Evolutionary conservation across 2,113 vertebrate genomes (phyloP).

Genomic region (Neotoma lepida): DNA sequence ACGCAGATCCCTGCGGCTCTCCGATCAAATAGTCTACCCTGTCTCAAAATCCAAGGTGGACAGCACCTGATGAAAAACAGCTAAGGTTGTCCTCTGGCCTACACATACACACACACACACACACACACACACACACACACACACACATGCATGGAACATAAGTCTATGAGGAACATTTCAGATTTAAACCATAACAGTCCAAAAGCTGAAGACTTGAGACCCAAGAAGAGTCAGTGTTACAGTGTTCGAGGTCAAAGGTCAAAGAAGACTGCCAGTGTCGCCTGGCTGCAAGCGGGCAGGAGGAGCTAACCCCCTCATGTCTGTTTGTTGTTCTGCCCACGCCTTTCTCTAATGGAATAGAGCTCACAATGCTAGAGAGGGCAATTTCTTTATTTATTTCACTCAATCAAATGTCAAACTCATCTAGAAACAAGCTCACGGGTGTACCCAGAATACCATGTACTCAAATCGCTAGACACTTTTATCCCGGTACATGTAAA

Average conservation of each 20-base stretch:
- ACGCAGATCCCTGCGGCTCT: neutral
- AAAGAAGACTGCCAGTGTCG: neutral
- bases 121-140: neutral
- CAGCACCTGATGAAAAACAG: neutral
- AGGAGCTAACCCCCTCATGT: no score
- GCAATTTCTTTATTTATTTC: neutral
- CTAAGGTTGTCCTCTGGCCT: neutral
- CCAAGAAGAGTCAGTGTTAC: neutral
- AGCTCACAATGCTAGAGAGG: neutral
- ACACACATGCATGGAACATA: neutral
- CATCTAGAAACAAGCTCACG: neutral
- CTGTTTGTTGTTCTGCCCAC: neutral
- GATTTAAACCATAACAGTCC: neutral
- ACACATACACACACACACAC: neutral
- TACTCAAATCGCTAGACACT: neutral
- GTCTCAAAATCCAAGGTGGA: neutral
- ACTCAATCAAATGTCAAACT: neutral
- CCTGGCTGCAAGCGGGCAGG: neutral
- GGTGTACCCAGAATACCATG: neutral
- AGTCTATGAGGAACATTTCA: neutral
- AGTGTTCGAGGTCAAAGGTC: neutral
- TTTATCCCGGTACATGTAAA: neutral
- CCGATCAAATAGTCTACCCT: neutral
- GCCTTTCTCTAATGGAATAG: neutral
- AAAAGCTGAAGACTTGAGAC: neutral